Evolutionary conservation across 2,113 vertebrate genomes (phyloP), one percentile per base, ranked within the genome.

Genomic region (Chinchilla lanigera): DNA sequence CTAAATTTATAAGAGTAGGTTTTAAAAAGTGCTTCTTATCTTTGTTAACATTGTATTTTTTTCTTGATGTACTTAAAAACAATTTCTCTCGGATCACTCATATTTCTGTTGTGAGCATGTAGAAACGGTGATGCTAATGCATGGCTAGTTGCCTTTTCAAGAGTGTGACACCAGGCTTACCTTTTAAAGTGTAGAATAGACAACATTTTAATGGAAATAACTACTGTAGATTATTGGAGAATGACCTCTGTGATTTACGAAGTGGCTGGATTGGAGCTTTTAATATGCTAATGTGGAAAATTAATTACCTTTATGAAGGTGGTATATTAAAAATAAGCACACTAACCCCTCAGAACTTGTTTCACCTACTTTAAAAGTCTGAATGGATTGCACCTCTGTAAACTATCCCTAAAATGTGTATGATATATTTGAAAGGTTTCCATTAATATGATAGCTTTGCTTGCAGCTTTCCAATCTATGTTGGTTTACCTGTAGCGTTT

Each of bases 71-170:
- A 98, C 97, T 98, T 98, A 98, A 98, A 97, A 82, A 98, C 87
- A 96, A 98, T 98, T 95, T 98, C 96, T 98, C 98, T 98, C 97
- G 98, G 98, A 98, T 98, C 97, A 98, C 98, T 99, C 98, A 98
- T 98, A 98, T 99, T 98, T 99, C 97, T 98, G 98, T 98, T 98
- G 98, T 99, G 98, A 99, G 98, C 99, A 99, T 99, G 98, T 99
- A 98, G 98, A 98, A 95, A 96, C 98, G 94, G 98, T 98, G 94
- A 98, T 97, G 98, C 98, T 99, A 98, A 98, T 98, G 99, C 99
- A 99, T 99, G 99, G 98, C 98, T 98, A 98, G 97, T 98, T 98
- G 98, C 98, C 98, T 98, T 98, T 98, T 96, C 98, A 97, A 98
- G 98, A 98, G 93, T 98, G 98, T 97, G 97, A 98, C 98, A 98